A percentile compares a stretch with the other conserved stretches of the same genome.
These are phyloP conservation scores for Dendropsophus ebraccatus DNA, from an alignment of 2,113 vertebrate species.

Conservation along the genomic window DNA sequence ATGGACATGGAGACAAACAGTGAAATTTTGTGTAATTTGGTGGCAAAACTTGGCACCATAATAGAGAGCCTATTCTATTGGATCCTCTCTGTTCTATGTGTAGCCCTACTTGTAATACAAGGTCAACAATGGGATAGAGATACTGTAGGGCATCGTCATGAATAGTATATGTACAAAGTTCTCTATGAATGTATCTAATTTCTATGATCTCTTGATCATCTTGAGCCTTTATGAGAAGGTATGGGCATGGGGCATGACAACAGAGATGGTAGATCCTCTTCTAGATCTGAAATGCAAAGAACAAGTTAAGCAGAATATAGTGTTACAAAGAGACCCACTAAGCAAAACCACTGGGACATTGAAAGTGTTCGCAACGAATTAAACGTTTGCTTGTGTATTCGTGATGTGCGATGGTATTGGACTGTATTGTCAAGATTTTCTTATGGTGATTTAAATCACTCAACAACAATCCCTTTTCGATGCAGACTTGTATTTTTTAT, in stretches of 20 bases:
- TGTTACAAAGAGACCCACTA: background rate
- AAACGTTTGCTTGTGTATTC: background rate
- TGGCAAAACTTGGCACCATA: too few relatives aligned
- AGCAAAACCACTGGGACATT: background rate
- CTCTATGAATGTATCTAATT: too few relatives aligned
- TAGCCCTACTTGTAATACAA: background rate
- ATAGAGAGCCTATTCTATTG: too few relatives aligned
- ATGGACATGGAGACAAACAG: too few relatives aligned
- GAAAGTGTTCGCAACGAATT: background rate
- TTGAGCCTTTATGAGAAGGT: background rate
- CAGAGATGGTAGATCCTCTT: background rate
- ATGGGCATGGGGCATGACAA: background rate
- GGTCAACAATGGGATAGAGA: background rate
- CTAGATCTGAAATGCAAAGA: background rate
- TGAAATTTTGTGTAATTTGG: too few relatives aligned
- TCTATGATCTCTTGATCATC: too few relatives aligned
- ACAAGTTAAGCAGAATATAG: background rate
- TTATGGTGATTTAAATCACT: background rate
- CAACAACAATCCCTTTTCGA: background rate
- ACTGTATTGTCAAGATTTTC: constrained; percentile 2
- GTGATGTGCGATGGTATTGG: background rate
- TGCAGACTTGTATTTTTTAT: constrained; percentile 1
- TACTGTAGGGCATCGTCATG: background rate
- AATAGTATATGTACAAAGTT: too few relatives aligned
- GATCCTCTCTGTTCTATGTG: too few relatives aligned